Conservation (phyloP, 2,888 invertebrate species). For the Eurytoma adleriae region DNA sequence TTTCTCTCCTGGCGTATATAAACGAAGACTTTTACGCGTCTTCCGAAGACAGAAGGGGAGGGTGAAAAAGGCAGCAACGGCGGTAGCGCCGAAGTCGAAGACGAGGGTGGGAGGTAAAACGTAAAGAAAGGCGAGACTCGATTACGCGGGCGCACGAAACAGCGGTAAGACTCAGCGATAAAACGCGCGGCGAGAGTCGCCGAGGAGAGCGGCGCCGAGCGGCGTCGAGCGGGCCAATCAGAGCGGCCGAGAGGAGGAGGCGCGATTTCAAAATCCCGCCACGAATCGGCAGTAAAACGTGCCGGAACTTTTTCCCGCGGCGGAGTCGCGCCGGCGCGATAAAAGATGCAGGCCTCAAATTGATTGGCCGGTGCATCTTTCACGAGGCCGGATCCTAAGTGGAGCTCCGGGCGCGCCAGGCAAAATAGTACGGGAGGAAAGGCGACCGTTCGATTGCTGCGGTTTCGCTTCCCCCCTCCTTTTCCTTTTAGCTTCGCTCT, state of each 20-base stretch:
- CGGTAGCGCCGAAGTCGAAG: not conserved
- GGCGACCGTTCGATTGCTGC: conserved; percentile 33
- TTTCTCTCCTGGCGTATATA: conserved; percentile 41
- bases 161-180: conserved; percentile 51
- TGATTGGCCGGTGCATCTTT: conserved; percentile 67
- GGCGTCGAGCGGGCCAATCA: conserved; percentile 60
- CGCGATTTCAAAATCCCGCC: conserved; percentile 56
- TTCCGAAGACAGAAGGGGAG: not conserved
- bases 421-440: not conserved
- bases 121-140: conserved; percentile 46
- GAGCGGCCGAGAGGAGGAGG: conserved; percentile 8
- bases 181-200: conserved; percentile 11
- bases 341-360: conserved; percentile 59
- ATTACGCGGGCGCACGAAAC: conserved; percentile 51
- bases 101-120: not conserved
- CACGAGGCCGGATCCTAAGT: conserved; percentile 59
- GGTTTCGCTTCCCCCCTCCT: conserved; percentile 5
- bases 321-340: conserved; percentile 41
- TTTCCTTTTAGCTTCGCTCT: too few species aligned
- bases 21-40: conserved; percentile 46
- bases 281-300: conserved; percentile 53
- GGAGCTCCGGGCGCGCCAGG: conserved; percentile 20
- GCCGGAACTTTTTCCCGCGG: conserved; percentile 48
- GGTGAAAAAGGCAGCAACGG: conserved; percentile 1
- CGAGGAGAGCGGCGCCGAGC: conserved; percentile 33